Evolutionary conservation across 2,797 vertebrate species (phyloP), one percentile per base, ranked within the genome.

Genomic region (Sebastolobus altivelis): DNA sequence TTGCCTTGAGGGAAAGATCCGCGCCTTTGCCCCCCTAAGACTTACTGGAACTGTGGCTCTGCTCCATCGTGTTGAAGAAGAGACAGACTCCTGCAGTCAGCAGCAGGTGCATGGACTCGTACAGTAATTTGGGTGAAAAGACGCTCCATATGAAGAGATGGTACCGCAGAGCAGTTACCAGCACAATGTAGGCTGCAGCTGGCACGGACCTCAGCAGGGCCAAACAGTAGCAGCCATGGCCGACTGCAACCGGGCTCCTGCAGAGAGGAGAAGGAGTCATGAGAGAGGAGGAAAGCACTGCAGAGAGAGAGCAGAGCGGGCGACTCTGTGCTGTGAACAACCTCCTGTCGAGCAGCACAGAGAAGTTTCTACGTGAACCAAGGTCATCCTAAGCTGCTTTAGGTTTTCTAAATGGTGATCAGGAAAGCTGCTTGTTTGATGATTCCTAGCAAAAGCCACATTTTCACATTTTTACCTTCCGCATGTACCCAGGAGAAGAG

Each of bases 101-200:
- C 88, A 98, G 94, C 20, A 97, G 95, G 49, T 96, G 97, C 89
- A 96, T 92, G 20, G 97, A 97, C 91, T 99, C 98, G 1, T 99
- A 99, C 5, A 99, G 97, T 0, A 99, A 94, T 83, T 99, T 99
- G 2, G 98, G 98, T 0, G 98, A 99, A 89, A 99, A 99, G 61
- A 99, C 98, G 0, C 98, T 99, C 98, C 98, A 99, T 89, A 99
- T 98, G 92, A 99, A 99, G 68, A 99, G 95, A 87, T 99, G 98
- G 87, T 99, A 98, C 14, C 98, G 97, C 82, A 99, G 95, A 13
- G 90, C 92, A 0, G 97, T 98, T 10, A 99, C 96, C 91, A 99
- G 79, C 72, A 99, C 72, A 14, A 99, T 81, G 79, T 99, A 99
- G 33, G 94, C 83, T 0, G 95, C 96, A 0, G 96, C 95, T 0